A percentile compares a stretch with the other conserved stretches of the same genome.
phyloP scores from a whole-genome alignment of 2,113 vertebrate species.

The Holacanthus passer region DNA sequence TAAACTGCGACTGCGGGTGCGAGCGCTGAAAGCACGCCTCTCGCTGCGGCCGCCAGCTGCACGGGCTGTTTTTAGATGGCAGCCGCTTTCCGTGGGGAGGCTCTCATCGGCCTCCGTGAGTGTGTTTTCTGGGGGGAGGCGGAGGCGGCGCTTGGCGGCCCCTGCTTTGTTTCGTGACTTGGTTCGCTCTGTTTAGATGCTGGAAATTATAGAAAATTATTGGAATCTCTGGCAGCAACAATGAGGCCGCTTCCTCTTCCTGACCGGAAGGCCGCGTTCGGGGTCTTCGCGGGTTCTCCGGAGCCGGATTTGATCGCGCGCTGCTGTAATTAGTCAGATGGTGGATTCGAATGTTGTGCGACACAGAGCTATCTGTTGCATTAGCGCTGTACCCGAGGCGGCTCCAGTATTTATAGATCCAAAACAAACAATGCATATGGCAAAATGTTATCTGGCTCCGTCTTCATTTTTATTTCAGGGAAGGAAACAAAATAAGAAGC shows the following conservation, averaged over 20 bases:
- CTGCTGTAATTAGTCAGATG: conserved; percentile 75
- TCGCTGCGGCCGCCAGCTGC: conserved; percentile 95
- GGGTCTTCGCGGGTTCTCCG: conserved; percentile 53
- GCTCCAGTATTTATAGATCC: conserved; percentile 53
- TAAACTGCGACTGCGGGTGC: conserved; percentile 91
- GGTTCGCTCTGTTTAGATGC: conserved; percentile 94
- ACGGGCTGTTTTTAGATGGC: conserved; percentile 94
- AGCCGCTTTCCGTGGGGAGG: conserved; percentile 71
- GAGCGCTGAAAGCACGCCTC: conserved; percentile 90
- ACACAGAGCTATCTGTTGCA: conserved; percentile 49
- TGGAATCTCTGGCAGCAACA: conserved; percentile 88
- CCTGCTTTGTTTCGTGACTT: conserved; percentile 93
- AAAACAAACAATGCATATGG: conserved; percentile 60
- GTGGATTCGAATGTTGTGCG: conserved; percentile 66
- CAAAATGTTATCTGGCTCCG: conserved; percentile 33
- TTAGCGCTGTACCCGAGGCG: conserved; percentile 38
- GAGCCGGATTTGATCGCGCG: conserved; percentile 29
- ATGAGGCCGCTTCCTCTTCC: conserved; percentile 89
- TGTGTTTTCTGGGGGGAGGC: conserved; percentile 14
- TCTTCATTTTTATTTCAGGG: conserved; percentile 22
- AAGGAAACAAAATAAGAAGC: not conserved
- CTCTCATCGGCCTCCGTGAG: conserved; percentile 32
- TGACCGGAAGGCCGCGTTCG: conserved; percentile 63
- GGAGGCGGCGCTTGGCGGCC: conserved; percentile 74
- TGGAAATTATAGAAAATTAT: conserved; percentile 98